Conservation (phyloP, 2,888 invertebrate species). For the Stenolophus ochropezus region DNA sequence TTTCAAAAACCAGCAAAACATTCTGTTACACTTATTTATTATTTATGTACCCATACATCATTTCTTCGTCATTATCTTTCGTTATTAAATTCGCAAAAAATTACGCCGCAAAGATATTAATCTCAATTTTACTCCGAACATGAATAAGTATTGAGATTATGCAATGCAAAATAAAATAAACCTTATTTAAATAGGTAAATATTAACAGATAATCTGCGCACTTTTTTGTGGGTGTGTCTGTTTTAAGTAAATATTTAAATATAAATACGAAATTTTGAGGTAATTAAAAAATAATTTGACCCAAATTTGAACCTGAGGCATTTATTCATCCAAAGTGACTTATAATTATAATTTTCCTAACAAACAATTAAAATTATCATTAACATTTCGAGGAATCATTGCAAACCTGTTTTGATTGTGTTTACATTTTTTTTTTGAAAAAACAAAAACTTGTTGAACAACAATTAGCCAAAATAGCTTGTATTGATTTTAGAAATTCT, state of each 20-base stretch:
- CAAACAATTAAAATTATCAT: not conserved
- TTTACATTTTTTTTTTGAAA: not conserved
- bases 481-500: not conserved
- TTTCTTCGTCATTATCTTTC: slow-evolving; percentile 17
- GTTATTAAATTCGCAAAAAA: not conserved
- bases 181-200: too few species aligned
- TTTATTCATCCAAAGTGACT: not conserved
- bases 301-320: not conserved
- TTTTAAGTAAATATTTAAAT: too few species aligned
- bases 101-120: not conserved
- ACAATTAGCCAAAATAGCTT: not conserved
- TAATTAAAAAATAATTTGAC: not conserved
- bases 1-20: slow-evolving; percentile 27
- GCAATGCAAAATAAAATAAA: not conserved
- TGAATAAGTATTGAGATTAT: too few species aligned
- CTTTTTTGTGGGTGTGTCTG: too few species aligned
- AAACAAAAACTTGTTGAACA: too few species aligned
- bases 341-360: not conserved
- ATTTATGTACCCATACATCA: not conserved
- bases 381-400: not conserved
- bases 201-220: too few species aligned
- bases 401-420: not conserved
- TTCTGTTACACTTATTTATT: slow-evolving; percentile 18
- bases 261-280: too few species aligned
- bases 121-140: too few species aligned